Percentiles rank a stretch among this genome's conserved stretches.
phyloP scores from a whole-genome alignment of 2,797 vertebrate genomes.

The Catamblyrhynchus diadema region DNA sequence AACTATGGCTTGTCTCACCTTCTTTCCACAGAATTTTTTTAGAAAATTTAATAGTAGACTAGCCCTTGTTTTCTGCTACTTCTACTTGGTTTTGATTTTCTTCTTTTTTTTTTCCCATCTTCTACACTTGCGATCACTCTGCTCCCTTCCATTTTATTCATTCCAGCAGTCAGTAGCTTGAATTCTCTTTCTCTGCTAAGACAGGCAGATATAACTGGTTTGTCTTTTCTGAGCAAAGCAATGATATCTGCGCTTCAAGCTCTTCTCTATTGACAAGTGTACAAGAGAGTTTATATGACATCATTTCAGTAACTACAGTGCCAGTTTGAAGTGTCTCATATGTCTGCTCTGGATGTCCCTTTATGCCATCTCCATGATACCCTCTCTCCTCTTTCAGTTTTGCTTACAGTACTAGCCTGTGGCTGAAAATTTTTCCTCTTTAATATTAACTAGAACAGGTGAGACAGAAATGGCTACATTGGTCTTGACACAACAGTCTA shows the following conservation, averaged over 20 bases:
- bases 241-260: not conserved
- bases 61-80: not conserved
- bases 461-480: not conserved
- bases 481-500: not conserved
- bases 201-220: not conserved
- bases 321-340: not conserved
- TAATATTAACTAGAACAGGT: not conserved
- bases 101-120: not conserved
- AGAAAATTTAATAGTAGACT: not conserved
- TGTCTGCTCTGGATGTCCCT: not conserved
- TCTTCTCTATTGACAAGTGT: not conserved
- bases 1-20: not conserved
- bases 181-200: not conserved
- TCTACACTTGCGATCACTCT: not conserved
- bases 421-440: not conserved
- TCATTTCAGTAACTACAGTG: not conserved
- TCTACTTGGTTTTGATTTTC: not conserved
- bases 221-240: not conserved
- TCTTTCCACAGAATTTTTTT: not conserved
- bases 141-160: not conserved
- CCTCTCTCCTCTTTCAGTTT: not conserved
- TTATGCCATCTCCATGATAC: not conserved
- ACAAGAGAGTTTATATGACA: not conserved
- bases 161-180: not conserved
- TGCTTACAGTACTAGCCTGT: not conserved